Evolutionary conservation across 2,113 vertebrate genomes (phyloP), one percentile per base, ranked within the genome.

Genomic region (Raphicerus campestris): DNA sequence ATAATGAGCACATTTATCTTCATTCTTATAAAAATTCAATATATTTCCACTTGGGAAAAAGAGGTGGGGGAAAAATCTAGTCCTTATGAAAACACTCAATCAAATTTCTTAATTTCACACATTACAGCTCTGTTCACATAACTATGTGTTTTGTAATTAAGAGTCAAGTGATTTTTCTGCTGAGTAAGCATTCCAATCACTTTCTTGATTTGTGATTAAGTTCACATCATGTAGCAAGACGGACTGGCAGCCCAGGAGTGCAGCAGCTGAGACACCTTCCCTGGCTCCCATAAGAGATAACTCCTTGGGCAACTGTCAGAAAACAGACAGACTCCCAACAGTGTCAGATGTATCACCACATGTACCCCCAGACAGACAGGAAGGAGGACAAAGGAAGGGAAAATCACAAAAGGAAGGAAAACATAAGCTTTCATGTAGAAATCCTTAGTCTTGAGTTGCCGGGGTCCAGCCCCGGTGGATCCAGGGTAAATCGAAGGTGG

Each of bases 31-130:
- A 89, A 89, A 94, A 95, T 73, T 39, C 6, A 77, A 45, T 16
- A 7, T 20, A n/a, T 86, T 93, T 55, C 47, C 32, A 60, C 42
- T 81, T 91, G 42, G 55, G 55, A 47, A 53, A 58, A 63, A n/a
- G 22, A 6, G 14, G 17, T 35, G 42, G 9, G n/a, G 17, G 17
- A 58, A 73, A 32, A 49, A 85, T 26, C 39, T 55, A 49, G 9
- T 10, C 86, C 45, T 90, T 87, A 90, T 51, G 51, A 94, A 89
- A 95, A 84, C 51, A 87, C 24, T 39, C 58, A 96, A 78, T 20
- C 49, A 81, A 61, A 58, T 87, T 80, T 92, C 85, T 92, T 87
- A 78, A 86, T 87, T 92, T 92, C 89, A 82, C 16, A n/a, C 45
- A 30, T 19, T 49, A 63, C 24, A 87, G 55, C 19, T 90, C n/a